Percentiles rank a stretch among this genome's conserved stretches.
These are phyloP conservation scores for Channa maculata DNA, from an alignment of 2,113 vertebrate species.

Conservation along the genomic window DNA sequence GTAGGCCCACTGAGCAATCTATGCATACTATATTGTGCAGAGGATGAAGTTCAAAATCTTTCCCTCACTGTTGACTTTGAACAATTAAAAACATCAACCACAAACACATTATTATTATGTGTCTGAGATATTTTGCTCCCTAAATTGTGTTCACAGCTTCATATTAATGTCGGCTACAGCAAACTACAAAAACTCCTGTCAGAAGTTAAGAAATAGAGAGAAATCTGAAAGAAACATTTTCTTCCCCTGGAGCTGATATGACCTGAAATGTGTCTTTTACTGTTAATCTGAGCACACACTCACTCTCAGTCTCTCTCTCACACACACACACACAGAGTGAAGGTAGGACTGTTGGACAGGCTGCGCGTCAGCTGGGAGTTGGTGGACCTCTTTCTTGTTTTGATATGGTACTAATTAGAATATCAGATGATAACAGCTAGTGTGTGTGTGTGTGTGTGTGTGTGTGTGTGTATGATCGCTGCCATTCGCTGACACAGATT, in stretches of 20 bases:
- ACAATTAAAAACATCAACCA: too few species aligned
- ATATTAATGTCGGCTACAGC: too few species aligned
- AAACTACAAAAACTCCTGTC: too few species aligned
- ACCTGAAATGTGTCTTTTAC: conserved; percentile 42
- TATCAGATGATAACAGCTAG: conserved; percentile 48
- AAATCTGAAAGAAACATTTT: not conserved
- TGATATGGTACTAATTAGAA: conserved; percentile 76
- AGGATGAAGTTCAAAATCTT: too few species aligned
- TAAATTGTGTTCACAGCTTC: too few species aligned
- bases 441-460: not conserved
- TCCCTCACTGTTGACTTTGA: too few species aligned
- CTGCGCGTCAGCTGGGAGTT: conserved; percentile 57
- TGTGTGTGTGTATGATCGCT: conserved; percentile 34
- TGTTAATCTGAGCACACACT: conserved; percentile 12
- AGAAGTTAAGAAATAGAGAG: not conserved
- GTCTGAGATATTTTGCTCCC: too few species aligned
- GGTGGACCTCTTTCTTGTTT: conserved; percentile 70
- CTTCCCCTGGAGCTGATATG: not conserved
- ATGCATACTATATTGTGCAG: too few species aligned
- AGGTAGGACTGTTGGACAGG: conserved; percentile 70
- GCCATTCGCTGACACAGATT: conserved; percentile 65
- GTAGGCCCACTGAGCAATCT: too few species aligned
- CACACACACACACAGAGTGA: conserved; percentile 26
- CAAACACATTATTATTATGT: too few species aligned
- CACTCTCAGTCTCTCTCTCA: not conserved